phyloP scores from a whole-genome alignment of 1,140 invertebrate species.

The Orussus abietinus region DNA sequence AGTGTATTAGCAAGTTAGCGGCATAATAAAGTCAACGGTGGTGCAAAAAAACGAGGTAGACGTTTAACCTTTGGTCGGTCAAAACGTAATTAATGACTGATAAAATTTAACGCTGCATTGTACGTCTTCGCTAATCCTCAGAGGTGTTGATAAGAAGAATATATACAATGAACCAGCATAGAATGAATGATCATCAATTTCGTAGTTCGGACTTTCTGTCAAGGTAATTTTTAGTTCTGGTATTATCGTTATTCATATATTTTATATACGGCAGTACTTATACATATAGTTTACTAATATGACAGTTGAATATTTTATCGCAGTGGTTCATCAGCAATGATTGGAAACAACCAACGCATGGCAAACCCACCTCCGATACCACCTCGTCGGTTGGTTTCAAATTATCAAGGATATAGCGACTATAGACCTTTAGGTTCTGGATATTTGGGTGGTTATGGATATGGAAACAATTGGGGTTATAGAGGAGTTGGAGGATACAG shows the following conservation, averaged over 20 bases:
- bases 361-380: constrained; percentile 36
- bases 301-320: neutral
- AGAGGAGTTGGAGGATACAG: constrained; percentile 29
- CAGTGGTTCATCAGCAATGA: neutral
- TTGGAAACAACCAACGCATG: neutral
- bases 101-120: constrained; percentile 4
- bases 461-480: constrained; percentile 38
- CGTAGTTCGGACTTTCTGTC: constrained; percentile 23
- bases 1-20: too few relatives aligned
- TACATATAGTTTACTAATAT: neutral
- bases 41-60: too few relatives aligned
- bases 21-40: too few relatives aligned
- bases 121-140: neutral
- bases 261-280: neutral
- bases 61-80: too few relatives aligned
- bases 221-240: constrained; percentile 23
- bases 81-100: too few relatives aligned
- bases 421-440: constrained; percentile 38
- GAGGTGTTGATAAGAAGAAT: constrained; percentile 1
- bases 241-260: constrained; percentile 7
- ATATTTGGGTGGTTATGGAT: constrained; percentile 29
- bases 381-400: constrained; percentile 28
- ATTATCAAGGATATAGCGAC: constrained; percentile 27
- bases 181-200: constrained; percentile 27
- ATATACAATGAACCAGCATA: constrained; percentile 33